Conservation (phyloP, 2,888 invertebrate species). For the Caradrina clavipalpis region DNA sequence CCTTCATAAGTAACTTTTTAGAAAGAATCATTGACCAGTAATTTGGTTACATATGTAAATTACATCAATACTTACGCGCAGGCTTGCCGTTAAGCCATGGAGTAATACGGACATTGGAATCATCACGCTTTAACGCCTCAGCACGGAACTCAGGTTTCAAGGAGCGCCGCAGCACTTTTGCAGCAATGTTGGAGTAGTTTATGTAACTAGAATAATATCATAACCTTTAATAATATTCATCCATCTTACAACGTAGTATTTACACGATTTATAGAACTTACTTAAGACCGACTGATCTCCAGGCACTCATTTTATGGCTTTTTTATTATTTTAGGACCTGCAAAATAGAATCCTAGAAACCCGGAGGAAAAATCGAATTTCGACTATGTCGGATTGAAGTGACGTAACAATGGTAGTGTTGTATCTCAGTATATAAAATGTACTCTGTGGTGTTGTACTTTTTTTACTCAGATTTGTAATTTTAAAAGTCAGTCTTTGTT, state of each 20-base stretch:
- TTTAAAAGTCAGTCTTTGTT: too few species aligned
- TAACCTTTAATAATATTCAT: slow-evolving; percentile 46
- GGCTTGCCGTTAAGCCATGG: slow-evolving; percentile 98
- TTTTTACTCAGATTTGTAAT: not conserved
- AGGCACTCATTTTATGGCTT: slow-evolving; percentile 92
- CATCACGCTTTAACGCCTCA: slow-evolving; percentile 95
- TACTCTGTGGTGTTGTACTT: slow-evolving; percentile 4
- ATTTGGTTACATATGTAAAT: not conserved
- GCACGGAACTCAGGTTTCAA: slow-evolving; percentile 94
- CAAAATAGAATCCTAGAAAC: slow-evolving; percentile 31
- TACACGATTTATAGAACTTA: slow-evolving; percentile 84
- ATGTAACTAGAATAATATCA: slow-evolving; percentile 94
- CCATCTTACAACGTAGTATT: not conserved
- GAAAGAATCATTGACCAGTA: not conserved
- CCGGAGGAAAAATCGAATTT: slow-evolving; percentile 44
- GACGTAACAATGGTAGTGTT: slow-evolving; percentile 70
- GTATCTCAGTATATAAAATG: not conserved
- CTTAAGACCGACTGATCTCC: slow-evolving; percentile 96
- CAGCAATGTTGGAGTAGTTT: slow-evolving; percentile 98
- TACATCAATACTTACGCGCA: slow-evolving; percentile 92
- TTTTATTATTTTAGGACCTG: slow-evolving; percentile 27
- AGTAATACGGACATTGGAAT: slow-evolving; percentile 94
- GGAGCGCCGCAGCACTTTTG: slow-evolving; percentile 94
- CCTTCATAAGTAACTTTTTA: not conserved
- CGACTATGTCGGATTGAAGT: slow-evolving; percentile 50